Conservation (phyloP, 2,797 vertebrate species). For the Lagorchestes hirsutus region DNA sequence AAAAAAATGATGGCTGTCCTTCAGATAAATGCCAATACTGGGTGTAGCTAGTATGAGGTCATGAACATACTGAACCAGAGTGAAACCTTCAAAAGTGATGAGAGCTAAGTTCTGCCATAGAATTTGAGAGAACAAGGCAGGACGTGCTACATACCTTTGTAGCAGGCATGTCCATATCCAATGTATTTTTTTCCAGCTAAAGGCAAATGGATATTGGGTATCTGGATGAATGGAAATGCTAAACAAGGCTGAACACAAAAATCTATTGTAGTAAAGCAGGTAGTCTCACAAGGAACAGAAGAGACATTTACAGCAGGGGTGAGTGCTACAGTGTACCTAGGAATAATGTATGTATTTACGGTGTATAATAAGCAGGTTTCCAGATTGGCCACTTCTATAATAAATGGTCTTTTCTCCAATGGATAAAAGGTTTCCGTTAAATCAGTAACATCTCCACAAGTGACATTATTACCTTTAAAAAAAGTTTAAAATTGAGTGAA, state of each 20-base stretch:
- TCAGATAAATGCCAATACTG: not conserved
- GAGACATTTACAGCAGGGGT: not conserved
- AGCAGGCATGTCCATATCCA: not conserved
- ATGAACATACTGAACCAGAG: not conserved
- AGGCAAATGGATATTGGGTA: not conserved
- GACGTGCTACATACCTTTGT: not conserved
- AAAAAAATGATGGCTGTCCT: not conserved
- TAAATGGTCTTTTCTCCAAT: not conserved
- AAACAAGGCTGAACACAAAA: not conserved
- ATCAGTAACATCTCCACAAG: not conserved
- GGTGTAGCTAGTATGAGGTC: not conserved
- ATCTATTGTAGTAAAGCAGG: not conserved
- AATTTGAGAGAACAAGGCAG: not conserved
- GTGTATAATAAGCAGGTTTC: not conserved
- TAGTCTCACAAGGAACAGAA: not conserved
- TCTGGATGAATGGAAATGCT: not conserved
- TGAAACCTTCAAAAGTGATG: not conserved
- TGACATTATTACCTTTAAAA: not conserved
- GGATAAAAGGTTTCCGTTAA: not conserved
- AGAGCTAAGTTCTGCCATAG: not conserved
- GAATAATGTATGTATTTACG: not conserved
- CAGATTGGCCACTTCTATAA: not conserved
- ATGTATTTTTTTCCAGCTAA: not conserved
- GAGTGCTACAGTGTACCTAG: not conserved
- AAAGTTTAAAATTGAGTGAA: not conserved